phyloP scores from a whole-genome alignment of 2,797 vertebrate species.

The Sardinella longiceps region DNA sequence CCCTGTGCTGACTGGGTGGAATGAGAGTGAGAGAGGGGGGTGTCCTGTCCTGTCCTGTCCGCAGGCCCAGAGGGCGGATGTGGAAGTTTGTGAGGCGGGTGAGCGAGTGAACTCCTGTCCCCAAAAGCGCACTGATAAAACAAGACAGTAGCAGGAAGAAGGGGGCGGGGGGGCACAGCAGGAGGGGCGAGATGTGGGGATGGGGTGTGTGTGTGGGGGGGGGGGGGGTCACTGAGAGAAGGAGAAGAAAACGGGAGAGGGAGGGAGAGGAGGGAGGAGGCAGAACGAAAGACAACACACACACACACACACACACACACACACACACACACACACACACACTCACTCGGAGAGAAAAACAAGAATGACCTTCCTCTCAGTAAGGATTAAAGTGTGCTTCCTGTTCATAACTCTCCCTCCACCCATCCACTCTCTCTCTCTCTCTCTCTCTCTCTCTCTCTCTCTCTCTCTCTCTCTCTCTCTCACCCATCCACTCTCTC shows the following conservation, averaged over 20 bases:
- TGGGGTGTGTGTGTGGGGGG: no score
- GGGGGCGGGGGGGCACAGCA: background rate
- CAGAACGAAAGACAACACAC: slow-evolving; percentile 44
- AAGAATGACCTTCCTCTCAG: slow-evolving; percentile 55
- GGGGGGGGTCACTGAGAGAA: slow-evolving; percentile 23
- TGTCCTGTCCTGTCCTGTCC: no score
- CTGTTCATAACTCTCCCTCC: slow-evolving; percentile 58
- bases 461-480: no score
- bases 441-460: background rate
- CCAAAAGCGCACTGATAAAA: slow-evolving; percentile 41
- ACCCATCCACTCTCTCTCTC: slow-evolving; percentile 19
- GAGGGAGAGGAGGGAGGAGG: slow-evolving; percentile 28
- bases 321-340: background rate
- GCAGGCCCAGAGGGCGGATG: slow-evolving; percentile 28
- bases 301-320: no score
- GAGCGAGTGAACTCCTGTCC: slow-evolving; percentile 32
- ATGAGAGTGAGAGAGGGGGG: background rate
- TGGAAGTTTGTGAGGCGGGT: slow-evolving; percentile 29
- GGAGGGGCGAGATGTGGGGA: background rate
- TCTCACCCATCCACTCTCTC: background rate
- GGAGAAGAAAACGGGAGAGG: slow-evolving; percentile 15
- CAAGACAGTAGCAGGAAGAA: slow-evolving; percentile 29
- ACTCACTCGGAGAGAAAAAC: slow-evolving; percentile 10
- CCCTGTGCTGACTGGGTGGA: background rate
- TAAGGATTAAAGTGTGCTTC: slow-evolving; percentile 73